Evolutionary conservation across 2,113 vertebrate species (phyloP).

Genomic region (Theropithecus gelada): DNA sequence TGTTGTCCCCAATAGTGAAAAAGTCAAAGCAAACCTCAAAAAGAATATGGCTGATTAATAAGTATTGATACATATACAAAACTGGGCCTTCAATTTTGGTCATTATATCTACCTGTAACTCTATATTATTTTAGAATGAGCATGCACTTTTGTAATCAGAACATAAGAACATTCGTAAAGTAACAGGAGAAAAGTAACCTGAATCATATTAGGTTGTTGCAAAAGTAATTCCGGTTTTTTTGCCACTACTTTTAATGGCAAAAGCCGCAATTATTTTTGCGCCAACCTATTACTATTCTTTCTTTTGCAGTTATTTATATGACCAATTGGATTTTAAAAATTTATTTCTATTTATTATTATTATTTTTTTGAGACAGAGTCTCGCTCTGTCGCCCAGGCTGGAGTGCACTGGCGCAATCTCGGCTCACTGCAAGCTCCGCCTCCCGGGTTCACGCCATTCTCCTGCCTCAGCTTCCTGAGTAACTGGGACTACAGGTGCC

Average conservation of each 20-base stretch:
- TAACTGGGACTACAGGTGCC: too few relatives aligned
- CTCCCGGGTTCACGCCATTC: too few relatives aligned
- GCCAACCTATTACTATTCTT: background rate
- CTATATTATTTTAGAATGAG: background rate
- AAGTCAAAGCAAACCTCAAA: slow-evolving; percentile 15
- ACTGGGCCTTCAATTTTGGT: background rate
- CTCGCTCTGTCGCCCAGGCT: too few relatives aligned
- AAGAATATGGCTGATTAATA: background rate
- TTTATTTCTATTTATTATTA: too few relatives aligned
- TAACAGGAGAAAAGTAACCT: background rate
- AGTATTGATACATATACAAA: background rate
- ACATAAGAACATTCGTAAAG: background rate
- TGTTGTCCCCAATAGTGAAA: background rate
- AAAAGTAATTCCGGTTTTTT: too few relatives aligned
- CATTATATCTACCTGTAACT: background rate
- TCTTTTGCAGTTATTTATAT: slow-evolving; percentile 19
- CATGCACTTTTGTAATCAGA: background rate
- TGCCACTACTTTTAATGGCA: too few relatives aligned
- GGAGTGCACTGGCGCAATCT: too few relatives aligned
- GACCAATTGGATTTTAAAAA: background rate
- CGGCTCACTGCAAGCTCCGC: too few relatives aligned
- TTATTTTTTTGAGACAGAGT: too few relatives aligned
- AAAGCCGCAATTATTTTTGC: too few relatives aligned
- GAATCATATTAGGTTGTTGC: background rate
- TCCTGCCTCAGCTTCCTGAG: too few relatives aligned